Base-by-base conservation (phyloP, 1,140 invertebrate species). In the Drosophila takahashii region DNA sequence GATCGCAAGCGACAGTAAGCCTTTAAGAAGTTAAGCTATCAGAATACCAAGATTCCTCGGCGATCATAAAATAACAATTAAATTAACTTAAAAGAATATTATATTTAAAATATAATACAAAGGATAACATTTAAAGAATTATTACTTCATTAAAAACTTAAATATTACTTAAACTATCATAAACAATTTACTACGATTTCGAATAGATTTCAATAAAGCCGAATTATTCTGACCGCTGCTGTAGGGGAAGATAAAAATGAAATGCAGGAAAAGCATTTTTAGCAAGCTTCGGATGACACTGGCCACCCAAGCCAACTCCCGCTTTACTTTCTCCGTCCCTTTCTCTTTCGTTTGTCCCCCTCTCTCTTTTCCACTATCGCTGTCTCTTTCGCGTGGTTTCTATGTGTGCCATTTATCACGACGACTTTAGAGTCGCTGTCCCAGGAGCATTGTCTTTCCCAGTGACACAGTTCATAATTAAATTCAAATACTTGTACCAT, bases 401-500 rank as follows among this genome's bases (percentile, higher is more conserved):
- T 59, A 67, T 67, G 57, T 80, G 51, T 65, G 61, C 66, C 84
- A 86, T 86, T 83, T 87, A 86, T 86, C 79, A 86, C 50, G 54
- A 47, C 26, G 84, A 79, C 83, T 86, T 86, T 86, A 61, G 67
- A 70, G 67, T 70, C 65, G 10, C 41, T 54, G 34, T 60, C 47
- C 60, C 60, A 58, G 52, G 65, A 50, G 66, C 74, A 76, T 87
- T 89, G 84, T 87, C 84, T 79, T 29, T 58, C 42, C 37, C 48
- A 64, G 69, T 77, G 72, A 90, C 65, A 65, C 52, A 89, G 84
- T 84, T 89, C 80, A 90, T 89, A 89, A 89, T 89, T 89, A 89
- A 89, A 89, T 89, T 89, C 77, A 89, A 89, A 89, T 89, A 85
- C 84, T 89, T 84, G 76, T 77, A 74, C 80, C 67, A 84, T 84